Base-by-base conservation (phyloP, 2,113 vertebrate genomes). In the Calypte anna region DNA sequence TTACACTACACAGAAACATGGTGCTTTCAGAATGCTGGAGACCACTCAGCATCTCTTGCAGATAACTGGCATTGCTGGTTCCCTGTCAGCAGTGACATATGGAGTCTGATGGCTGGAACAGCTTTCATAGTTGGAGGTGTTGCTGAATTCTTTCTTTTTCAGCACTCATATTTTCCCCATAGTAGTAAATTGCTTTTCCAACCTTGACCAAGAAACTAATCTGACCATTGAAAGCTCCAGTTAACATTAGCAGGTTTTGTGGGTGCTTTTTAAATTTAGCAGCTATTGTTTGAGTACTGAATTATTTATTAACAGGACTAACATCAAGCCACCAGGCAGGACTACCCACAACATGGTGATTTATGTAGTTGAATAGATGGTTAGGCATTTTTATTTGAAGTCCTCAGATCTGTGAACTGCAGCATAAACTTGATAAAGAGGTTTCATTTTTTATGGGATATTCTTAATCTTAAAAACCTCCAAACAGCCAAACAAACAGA, bases 251-350 rank as follows among this genome's bases (percentile, higher is more conserved):
- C 38, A 74, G 76, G 57, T 90, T 96, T 96, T 90, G 82, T 90
- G 90, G 75, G 53, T 90, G 43, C 46, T 59, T 90, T 90, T 87
- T 40, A 82, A 80, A 91, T 78, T 69, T 66, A 83, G 53, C 27
- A 63, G 64, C 79, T 90, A 44, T 91, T 82, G 63, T 86, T 94
- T 91, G 55, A 78, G 25, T n/a, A 63, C 33, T 86, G 75, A 91
- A 80, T 93, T 86, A 93, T 90, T 92, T 87, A 87, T 85, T 88
- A 77, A 50, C 40, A 86, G 46, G 25, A 61, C 28, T 91, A 87
- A 22, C 58, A 50, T 82, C 20, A 73, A 54, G 40, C 16, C 1
- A 1, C 50, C 64, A 51, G 64, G 19, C 6, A 2, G 66, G 40
- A 83, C 74, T 75, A 90, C 33, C 57, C 12, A 3, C 53, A 80